Percentiles rank a stretch among this genome's conserved stretches.
Evolutionary conservation across 2,888 invertebrate genomes (phyloP).

Genomic region (Cantharis nigra): DNA sequence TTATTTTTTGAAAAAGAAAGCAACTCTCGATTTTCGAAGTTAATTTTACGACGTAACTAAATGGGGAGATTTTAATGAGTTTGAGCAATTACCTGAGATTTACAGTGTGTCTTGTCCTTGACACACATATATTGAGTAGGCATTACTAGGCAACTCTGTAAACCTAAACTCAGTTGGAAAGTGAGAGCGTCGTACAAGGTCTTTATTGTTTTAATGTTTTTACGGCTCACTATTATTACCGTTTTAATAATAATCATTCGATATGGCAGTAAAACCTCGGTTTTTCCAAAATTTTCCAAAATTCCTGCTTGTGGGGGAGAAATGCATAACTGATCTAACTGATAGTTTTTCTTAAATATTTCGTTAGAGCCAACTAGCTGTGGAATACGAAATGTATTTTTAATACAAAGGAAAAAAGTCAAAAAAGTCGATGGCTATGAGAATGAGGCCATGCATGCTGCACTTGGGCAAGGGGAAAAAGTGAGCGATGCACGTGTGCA

Average conservation of each 20-base stretch:
- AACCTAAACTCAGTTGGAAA: conserved; percentile 35
- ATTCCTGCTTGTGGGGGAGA: too few relatives aligned
- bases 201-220: conserved; percentile 24
- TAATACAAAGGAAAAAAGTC: not conserved
- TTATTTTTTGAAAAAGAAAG: not conserved
- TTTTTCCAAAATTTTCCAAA: too few relatives aligned
- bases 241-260: conserved; percentile 3
- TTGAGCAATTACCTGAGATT: conserved; percentile 40
- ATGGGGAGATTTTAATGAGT: conserved; percentile 29
- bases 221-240: conserved; percentile 2
- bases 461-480: not conserved
- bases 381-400: not conserved
- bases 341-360: too few relatives aligned
- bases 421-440: conserved; percentile 12
- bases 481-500: conserved; percentile 22
- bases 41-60: conserved; percentile 21
- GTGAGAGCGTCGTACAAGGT: conserved; percentile 36
- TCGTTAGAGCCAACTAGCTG: too few relatives aligned
- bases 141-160: conserved; percentile 22
- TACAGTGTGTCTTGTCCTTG: conserved; percentile 39
- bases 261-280: not conserved
- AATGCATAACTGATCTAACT: too few relatives aligned
- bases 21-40: conserved; percentile 17
- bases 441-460: conserved; percentile 23
- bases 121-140: conserved; percentile 36